Evolutionary conservation across 2,888 invertebrate genomes (phyloP).

Genomic region (Strigamia transsilvanica): DNA sequence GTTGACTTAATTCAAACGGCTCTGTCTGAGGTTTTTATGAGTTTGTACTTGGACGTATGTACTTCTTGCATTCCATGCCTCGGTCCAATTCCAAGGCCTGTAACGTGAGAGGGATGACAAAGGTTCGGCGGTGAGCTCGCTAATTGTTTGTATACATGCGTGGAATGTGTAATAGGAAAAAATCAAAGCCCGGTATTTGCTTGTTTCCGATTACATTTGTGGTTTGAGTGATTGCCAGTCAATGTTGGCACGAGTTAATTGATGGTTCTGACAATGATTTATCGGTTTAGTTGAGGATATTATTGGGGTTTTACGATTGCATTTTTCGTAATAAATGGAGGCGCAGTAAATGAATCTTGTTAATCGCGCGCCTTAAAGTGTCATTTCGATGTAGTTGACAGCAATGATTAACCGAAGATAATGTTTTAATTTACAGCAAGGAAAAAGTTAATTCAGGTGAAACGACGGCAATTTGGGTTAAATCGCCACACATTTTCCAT

Average conservation of each 20-base stretch:
- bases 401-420: slow-evolving; percentile 19
- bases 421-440: slow-evolving; percentile 36
- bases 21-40: no score
- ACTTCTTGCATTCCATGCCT: no score
- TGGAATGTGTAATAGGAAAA: no score
- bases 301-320: not conserved
- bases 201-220: not conserved
- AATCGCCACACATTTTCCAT: slow-evolving; percentile 29
- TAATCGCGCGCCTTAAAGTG: not conserved
- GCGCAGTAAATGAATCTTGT: not conserved
- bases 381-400: slow-evolving; percentile 33
- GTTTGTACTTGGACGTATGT: no score
- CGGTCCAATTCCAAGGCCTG: no score
- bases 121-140: no score
- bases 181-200: no score
- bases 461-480: slow-evolving; percentile 36
- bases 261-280: not conserved
- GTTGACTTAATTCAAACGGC: no score
- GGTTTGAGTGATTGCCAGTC: slow-evolving; percentile 15
- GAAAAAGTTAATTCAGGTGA: slow-evolving; percentile 44
- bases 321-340: not conserved
- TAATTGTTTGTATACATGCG: no score
- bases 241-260: slow-evolving; percentile 6
- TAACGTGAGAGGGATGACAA: no score
- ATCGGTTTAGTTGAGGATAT: not conserved